phyloP scores from a whole-genome alignment of 2,888 invertebrate genomes.

The Sisyra terminalis region DNA sequence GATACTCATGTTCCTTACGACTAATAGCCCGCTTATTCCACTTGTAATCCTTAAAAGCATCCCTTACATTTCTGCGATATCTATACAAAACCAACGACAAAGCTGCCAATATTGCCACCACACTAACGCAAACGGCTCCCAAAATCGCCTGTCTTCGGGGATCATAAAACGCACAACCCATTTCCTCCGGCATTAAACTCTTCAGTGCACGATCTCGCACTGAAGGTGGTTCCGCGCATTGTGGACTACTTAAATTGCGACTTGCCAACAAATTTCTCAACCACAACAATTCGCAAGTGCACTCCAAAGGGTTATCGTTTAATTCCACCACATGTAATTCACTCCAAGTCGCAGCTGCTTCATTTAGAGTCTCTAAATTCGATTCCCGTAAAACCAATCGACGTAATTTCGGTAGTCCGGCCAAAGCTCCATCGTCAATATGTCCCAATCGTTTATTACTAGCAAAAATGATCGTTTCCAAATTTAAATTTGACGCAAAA shows the following conservation, averaged over 20 bases:
- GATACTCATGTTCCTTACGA: slow-evolving; percentile 74
- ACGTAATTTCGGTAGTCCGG: slow-evolving; percentile 62
- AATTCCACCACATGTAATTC: slow-evolving; percentile 61
- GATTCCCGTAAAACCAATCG: slow-evolving; percentile 65
- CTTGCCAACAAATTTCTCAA: slow-evolving; percentile 52
- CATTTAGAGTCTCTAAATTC: slow-evolving; percentile 56
- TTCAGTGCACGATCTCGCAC: slow-evolving; percentile 51
- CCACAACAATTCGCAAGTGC: slow-evolving; percentile 70
- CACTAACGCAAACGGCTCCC: slow-evolving; percentile 55
- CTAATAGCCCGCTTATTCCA: slow-evolving; percentile 57
- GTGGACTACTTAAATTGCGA: slow-evolving; percentile 46
- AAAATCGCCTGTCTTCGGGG: slow-evolving; percentile 66
- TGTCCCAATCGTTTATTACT: slow-evolving; percentile 59
- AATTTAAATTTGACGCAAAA: slow-evolving; percentile 62
- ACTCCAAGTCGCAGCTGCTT: slow-evolving; percentile 62
- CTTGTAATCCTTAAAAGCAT: slow-evolving; percentile 67
- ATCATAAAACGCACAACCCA: slow-evolving; percentile 69
- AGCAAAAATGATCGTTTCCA: slow-evolving; percentile 58
- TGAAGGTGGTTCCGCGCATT: slow-evolving; percentile 57
- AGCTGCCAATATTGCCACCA: slow-evolving; percentile 53
- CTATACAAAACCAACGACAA: slow-evolving; percentile 59
- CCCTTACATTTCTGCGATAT: slow-evolving; percentile 64
- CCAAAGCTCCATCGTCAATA: slow-evolving; percentile 59
- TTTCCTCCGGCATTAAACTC: slow-evolving; percentile 52
- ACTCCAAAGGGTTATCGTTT: slow-evolving; percentile 66